A percentile compares a stretch with the other conserved stretches of the same genome.
These are phyloP conservation scores for Drosophila paranaensis DNA, from an alignment of 2,888 invertebrate species.

Conservation along the genomic window DNA sequence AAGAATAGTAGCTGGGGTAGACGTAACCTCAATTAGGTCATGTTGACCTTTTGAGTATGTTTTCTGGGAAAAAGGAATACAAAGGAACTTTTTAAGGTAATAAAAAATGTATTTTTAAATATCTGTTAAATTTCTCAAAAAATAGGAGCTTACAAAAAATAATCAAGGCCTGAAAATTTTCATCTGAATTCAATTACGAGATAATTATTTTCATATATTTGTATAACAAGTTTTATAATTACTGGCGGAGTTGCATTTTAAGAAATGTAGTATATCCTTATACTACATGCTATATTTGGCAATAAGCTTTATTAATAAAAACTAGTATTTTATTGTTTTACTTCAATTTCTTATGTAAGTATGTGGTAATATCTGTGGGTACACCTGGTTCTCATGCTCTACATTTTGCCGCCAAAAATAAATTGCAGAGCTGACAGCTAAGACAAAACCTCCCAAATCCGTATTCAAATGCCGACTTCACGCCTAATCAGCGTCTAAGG, in stretches of 20 bases:
- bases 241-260: background rate
- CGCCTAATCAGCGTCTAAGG: slow-evolving; percentile 72
- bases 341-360: background rate
- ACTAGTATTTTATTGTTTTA: background rate
- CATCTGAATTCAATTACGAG: too few species aligned
- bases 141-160: too few species aligned
- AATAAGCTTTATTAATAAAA: background rate
- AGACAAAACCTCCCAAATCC: slow-evolving; percentile 33
- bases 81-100: background rate
- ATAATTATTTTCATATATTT: background rate
- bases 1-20: slow-evolving; percentile 20
- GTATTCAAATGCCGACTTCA: slow-evolving; percentile 76
- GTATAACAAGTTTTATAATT: background rate
- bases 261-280: background rate
- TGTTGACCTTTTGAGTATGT: slow-evolving; percentile 50
- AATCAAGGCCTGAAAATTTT: background rate
- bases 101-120: background rate
- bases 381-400: slow-evolving; percentile 28
- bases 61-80: background rate
- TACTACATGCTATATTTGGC: background rate
- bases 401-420: slow-evolving; percentile 64
- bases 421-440: slow-evolving; percentile 28
- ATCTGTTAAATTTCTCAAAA: background rate
- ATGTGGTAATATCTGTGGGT: background rate
- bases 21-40: slow-evolving; percentile 65